A percentile compares a stretch with the other conserved stretches of the same genome.
These are phyloP conservation scores for Agelaius tricolor DNA, from an alignment of 2,113 vertebrate species.

Conservation along the genomic window DNA sequence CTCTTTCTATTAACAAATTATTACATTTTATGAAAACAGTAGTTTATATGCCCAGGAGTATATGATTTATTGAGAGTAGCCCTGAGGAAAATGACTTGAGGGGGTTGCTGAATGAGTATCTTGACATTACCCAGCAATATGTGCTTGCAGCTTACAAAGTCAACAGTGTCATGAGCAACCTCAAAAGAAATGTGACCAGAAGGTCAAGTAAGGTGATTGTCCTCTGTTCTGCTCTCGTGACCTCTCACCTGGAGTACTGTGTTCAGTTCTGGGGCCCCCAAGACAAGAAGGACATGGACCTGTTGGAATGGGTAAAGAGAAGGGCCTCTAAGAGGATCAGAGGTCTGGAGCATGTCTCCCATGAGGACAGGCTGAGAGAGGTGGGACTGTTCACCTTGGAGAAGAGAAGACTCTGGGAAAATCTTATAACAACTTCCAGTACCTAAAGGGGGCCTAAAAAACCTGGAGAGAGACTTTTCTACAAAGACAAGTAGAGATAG, in stretches of 20 bases:
- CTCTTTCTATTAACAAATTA: not conserved
- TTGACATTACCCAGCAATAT: not conserved
- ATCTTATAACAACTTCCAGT: not conserved
- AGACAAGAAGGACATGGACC: not conserved
- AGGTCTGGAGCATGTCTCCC: not conserved
- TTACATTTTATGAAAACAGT: not conserved
- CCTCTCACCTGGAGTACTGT: not conserved
- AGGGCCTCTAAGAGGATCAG: not conserved
- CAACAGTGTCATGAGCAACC: not conserved
- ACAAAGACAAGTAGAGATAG: no score
- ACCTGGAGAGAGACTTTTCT: not conserved
- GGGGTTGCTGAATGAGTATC: not conserved
- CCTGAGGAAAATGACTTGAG: not conserved
- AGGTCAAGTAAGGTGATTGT: not conserved
- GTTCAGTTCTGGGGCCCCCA: not conserved
- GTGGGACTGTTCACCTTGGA: not conserved
- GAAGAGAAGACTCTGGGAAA: not conserved
- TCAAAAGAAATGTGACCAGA: not conserved
- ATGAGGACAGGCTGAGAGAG: not conserved
- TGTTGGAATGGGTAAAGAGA: not conserved
- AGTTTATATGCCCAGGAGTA: not conserved
- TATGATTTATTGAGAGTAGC: not conserved
- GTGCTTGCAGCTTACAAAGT: not conserved
- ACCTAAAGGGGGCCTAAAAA: not conserved
- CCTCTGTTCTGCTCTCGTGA: not conserved